A percentile compares a stretch with the other conserved stretches of the same genome.
phyloP scores from a whole-genome alignment of 2,797 vertebrate species.

The Odontamblyopus lacepedii region DNA sequence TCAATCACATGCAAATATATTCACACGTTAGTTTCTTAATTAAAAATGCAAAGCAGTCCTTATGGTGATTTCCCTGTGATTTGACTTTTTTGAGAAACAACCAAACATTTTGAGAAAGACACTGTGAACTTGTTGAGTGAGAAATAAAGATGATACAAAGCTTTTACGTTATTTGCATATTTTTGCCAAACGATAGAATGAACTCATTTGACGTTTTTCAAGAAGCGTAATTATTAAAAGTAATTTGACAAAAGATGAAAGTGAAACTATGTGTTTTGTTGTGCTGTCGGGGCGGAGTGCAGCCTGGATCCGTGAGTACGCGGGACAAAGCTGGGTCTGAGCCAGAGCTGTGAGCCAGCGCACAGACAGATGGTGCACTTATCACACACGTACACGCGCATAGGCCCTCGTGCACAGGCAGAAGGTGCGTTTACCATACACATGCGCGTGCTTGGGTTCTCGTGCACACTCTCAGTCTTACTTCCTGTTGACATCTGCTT shows the following conservation, averaged over 20 bases:
- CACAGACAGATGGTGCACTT: constrained; percentile 97
- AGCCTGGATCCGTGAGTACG: background rate
- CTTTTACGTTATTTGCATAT: background rate
- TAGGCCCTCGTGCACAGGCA: constrained; percentile 68
- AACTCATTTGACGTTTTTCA: background rate
- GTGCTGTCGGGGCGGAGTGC: background rate
- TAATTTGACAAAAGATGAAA: background rate
- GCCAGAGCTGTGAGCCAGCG: constrained; percentile 81
- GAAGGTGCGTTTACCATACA: constrained; percentile 77
- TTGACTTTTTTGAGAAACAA: constrained; percentile 87
- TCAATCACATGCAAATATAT: constrained; percentile 99
- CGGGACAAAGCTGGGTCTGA: constrained; percentile 89
- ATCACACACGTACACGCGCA: constrained; percentile 81
- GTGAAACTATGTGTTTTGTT: background rate
- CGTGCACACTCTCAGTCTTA: background rate
- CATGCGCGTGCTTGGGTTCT: background rate
- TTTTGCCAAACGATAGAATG: background rate
- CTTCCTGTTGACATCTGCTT: constrained; percentile 57
- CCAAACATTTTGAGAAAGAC: constrained; percentile 85
- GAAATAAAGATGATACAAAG: background rate
- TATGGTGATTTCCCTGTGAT: constrained; percentile 96
- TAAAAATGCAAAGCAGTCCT: constrained; percentile 99
- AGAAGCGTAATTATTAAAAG: background rate
- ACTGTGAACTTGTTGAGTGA: constrained; percentile 14
- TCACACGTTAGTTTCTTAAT: constrained; percentile 99